Evolutionary conservation across 2,113 vertebrate species (phyloP).

Genomic region (Murina feae): DNA sequence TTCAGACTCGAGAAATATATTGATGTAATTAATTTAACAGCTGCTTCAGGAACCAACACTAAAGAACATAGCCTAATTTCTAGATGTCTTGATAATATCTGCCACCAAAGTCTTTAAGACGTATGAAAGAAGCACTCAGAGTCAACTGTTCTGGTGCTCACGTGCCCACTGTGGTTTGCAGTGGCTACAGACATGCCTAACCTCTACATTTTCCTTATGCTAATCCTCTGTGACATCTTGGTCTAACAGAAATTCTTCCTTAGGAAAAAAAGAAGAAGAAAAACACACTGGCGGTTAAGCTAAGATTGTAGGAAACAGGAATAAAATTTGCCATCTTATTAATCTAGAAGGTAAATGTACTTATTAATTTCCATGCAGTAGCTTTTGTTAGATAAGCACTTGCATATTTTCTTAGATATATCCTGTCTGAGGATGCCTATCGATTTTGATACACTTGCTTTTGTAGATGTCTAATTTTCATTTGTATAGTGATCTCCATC

Average conservation of each 20-base stretch:
- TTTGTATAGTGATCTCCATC: not conserved
- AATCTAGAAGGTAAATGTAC: not conserved
- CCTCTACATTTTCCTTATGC: slow-evolving; percentile 21
- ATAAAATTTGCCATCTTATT: not conserved
- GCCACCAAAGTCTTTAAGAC: slow-evolving; percentile 49
- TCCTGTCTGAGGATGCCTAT: not conserved
- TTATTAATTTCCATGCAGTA: not conserved
- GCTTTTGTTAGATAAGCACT: not conserved
- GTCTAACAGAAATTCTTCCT: not conserved
- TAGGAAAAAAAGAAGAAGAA: not conserved
- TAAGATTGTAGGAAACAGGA: not conserved
- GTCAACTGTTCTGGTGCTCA: slow-evolving; percentile 18
- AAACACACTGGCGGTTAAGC: not conserved
- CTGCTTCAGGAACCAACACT: slow-evolving; percentile 72
- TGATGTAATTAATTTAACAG: slow-evolving; percentile 79
- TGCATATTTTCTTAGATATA: not conserved
- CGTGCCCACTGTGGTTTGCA: slow-evolving; percentile 27
- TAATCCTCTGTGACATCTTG: slow-evolving; percentile 1
- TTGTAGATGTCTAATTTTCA: not conserved
- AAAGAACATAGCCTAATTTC: slow-evolving; percentile 58
- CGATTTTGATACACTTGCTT: not conserved
- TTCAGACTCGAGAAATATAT: slow-evolving; percentile 72
- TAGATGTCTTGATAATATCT: slow-evolving; percentile 63
- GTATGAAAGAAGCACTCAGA: slow-evolving; percentile 34
- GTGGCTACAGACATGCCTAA: slow-evolving; percentile 13